These are phyloP conservation scores for Zelleria hepariella DNA, from an alignment of 2,888 invertebrate species.

Conservation along the genomic window DNA sequence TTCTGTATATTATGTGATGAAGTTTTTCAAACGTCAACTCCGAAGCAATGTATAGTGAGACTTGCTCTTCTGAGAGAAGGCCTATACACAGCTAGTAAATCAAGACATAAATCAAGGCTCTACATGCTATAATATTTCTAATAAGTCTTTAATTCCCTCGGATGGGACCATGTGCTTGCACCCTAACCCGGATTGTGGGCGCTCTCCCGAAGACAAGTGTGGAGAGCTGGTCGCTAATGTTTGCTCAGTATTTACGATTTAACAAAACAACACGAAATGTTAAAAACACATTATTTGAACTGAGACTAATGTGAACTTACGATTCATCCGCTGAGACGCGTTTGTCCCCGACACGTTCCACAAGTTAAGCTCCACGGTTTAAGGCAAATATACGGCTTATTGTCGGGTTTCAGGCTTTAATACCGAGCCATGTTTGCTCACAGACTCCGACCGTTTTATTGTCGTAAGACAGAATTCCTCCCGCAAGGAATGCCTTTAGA, in stretches of 20 bases:
- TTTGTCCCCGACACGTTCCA: slow-evolving; percentile 66
- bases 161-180: not conserved
- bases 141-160: too few relatives aligned
- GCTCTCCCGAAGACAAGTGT: slow-evolving; percentile 36
- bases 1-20: too few relatives aligned
- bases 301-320: slow-evolving; percentile 69
- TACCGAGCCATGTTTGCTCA: slow-evolving; percentile 49
- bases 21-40: too few relatives aligned
- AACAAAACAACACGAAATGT: slow-evolving; percentile 72
- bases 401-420: slow-evolving; percentile 55
- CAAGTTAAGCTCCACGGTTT: slow-evolving; percentile 48
- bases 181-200: slow-evolving; percentile 1
- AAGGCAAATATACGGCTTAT: slow-evolving; percentile 56
- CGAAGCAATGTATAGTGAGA: too few relatives aligned
- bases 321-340: slow-evolving; percentile 48
- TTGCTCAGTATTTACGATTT: slow-evolving; percentile 70
- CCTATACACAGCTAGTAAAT: too few relatives aligned
- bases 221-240: slow-evolving; percentile 42
- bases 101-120: too few relatives aligned
- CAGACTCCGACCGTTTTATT: slow-evolving; percentile 50
- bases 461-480: slow-evolving; percentile 27
- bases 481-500: slow-evolving; percentile 10
- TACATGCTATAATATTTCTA: too few relatives aligned
- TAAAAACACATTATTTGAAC: slow-evolving; percentile 71
- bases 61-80: too few relatives aligned